A percentile compares a stretch with the other conserved stretches of the same genome.
These are phyloP conservation scores for Drosophila arizonae DNA, from an alignment of 1,140 invertebrate genomes.

Conservation along the genomic window DNA sequence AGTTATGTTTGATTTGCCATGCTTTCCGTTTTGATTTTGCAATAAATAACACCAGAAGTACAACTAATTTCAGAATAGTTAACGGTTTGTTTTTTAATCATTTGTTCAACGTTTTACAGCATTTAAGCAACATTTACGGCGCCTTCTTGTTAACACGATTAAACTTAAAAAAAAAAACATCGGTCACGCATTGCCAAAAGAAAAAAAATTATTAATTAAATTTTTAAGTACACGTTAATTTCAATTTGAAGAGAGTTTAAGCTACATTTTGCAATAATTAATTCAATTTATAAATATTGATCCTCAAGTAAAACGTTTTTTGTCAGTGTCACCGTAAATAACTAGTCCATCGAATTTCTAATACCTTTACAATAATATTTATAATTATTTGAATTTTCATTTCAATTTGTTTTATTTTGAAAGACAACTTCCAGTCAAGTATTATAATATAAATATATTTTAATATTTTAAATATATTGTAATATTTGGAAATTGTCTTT, in stretches of 20 bases:
- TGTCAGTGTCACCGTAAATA: slow-evolving; percentile 54
- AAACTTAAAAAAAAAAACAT: slow-evolving; percentile 54
- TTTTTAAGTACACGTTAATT: slow-evolving; percentile 39
- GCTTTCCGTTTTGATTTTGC: slow-evolving; percentile 64
- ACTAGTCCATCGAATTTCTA: slow-evolving; percentile 22
- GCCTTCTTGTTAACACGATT: slow-evolving; percentile 63
- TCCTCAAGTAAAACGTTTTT: slow-evolving; percentile 39
- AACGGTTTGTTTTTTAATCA: slow-evolving; percentile 48
- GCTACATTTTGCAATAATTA: slow-evolving; percentile 45
- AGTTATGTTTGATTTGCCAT: slow-evolving; percentile 62
- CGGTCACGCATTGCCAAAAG: slow-evolving; percentile 74
- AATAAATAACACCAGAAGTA: slow-evolving; percentile 68
- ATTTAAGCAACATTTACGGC: slow-evolving; percentile 61
- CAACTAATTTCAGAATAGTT: slow-evolving; percentile 66
- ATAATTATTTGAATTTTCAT: background rate
- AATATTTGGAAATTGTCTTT: slow-evolving; percentile 15
- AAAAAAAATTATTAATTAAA: slow-evolving; percentile 15
- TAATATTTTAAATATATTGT: no score
- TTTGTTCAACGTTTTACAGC: slow-evolving; percentile 47
- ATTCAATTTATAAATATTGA: slow-evolving; percentile 34
- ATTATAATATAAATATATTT: no score
- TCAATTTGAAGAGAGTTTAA: slow-evolving; percentile 41
- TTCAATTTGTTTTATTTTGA: background rate
- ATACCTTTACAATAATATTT: slow-evolving; percentile 10
- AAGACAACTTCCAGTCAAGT: slow-evolving; percentile 9